Percentiles rank a stretch among this genome's conserved stretches.
These are phyloP conservation scores for Meteorus colon DNA, from an alignment of 2,888 invertebrate genomes.

Conservation along the genomic window DNA sequence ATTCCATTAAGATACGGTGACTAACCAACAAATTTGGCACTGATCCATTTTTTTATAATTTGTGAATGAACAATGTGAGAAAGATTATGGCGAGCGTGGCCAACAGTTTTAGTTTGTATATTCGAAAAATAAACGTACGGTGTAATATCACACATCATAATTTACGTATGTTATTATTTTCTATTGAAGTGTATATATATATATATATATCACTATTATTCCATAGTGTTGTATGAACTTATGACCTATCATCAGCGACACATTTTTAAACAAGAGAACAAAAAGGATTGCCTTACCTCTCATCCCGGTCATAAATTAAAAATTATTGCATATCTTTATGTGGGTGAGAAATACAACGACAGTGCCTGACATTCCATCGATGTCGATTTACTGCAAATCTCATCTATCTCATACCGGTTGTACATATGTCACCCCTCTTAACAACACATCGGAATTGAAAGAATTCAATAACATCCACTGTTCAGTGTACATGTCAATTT, in stretches of 20 bases:
- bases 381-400: not conserved
- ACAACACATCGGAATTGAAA: too few species aligned
- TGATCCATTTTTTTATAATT: slow-evolving; percentile 41
- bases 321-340: not conserved
- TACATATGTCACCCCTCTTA: not conserved
- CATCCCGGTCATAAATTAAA: not conserved
- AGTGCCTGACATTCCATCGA: not conserved
- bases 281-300: not conserved
- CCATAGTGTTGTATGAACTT: not conserved
- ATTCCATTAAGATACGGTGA: slow-evolving; percentile 23
- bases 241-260: not conserved
- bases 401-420: not conserved
- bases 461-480: not conserved
- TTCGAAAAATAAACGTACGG: slow-evolving; percentile 54
- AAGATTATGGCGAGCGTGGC: slow-evolving; percentile 32
- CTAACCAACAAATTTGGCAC: slow-evolving; percentile 33
- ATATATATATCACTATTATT: not conserved
- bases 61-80: slow-evolving; percentile 48
- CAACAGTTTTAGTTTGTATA: slow-evolving; percentile 53
- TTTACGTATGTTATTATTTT: slow-evolving; percentile 43
- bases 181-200: not conserved
- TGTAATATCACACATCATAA: slow-evolving; percentile 49
- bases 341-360: not conserved
- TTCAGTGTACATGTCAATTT: not conserved
- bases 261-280: not conserved